phyloP scores from a whole-genome alignment of 2,888 invertebrate species.

The Phengaris arion region DNA sequence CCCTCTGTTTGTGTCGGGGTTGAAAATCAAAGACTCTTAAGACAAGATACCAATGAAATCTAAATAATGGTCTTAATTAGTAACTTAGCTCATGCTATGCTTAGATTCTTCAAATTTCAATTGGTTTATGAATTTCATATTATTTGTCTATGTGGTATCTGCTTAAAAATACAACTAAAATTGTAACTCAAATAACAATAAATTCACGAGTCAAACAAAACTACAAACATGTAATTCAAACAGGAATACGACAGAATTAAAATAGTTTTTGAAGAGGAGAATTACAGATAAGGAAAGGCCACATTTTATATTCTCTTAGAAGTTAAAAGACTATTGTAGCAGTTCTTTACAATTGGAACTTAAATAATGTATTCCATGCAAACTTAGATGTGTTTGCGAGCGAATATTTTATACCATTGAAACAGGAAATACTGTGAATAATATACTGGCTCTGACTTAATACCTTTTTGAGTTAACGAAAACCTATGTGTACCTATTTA shows the following conservation, averaged over 20 bases:
- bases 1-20: too few species aligned
- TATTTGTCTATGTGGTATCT: too few species aligned
- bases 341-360: slow-evolving; percentile 25
- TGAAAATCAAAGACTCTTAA: too few species aligned
- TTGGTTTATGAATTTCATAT: too few species aligned
- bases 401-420: slow-evolving; percentile 11
- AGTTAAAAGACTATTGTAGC: slow-evolving; percentile 24
- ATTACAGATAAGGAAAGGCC: slow-evolving; percentile 13
- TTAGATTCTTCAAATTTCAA: too few species aligned
- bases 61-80: too few species aligned
- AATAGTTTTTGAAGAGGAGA: slow-evolving; percentile 11
- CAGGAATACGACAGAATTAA: neutral
- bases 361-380: slow-evolving; percentile 26
- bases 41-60: too few species aligned
- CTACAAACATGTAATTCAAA: neutral
- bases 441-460: neutral
- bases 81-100: too few species aligned
- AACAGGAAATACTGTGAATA: neutral
- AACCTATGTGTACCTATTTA: neutral
- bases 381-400: slow-evolving; percentile 14
- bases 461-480: neutral
- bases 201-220: neutral
- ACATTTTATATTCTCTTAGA: slow-evolving; percentile 24
- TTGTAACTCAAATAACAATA: neutral
- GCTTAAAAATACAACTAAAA: too few species aligned